A percentile compares a stretch with the other conserved stretches of the same genome.
Conservation (phyloP, 1,140 invertebrate genomes). For the Meloidogyne floridensis region DNA sequence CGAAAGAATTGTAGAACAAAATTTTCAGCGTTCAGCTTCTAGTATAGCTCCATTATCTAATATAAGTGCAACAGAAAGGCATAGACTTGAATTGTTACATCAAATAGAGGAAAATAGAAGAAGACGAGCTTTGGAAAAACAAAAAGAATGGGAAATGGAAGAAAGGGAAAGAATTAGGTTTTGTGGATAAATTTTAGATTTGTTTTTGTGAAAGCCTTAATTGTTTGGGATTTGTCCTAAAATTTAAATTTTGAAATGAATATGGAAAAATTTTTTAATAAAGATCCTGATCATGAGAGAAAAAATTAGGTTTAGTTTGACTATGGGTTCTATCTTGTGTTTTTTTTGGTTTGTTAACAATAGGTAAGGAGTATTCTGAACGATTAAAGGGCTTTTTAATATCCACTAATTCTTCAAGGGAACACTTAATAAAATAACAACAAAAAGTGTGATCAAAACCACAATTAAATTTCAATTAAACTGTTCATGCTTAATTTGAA, state of each 20-base stretch:
- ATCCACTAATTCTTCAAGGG: too few relatives aligned
- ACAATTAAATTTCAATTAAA: too few relatives aligned
- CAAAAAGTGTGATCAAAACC: too few relatives aligned
- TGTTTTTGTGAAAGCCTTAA: too few relatives aligned
- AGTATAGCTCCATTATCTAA: conserved; percentile 6
- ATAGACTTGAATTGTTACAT: conserved; percentile 44
- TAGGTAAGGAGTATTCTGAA: too few relatives aligned
- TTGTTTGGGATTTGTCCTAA: too few relatives aligned
- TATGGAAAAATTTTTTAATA: too few relatives aligned
- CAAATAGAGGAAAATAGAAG: conserved; percentile 57
- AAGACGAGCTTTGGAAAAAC: conserved; percentile 51
- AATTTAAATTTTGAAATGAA: too few relatives aligned
- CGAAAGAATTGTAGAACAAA: neutral
- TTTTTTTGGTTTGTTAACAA: neutral
- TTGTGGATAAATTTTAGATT: neutral
- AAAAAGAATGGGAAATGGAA: conserved; percentile 55
- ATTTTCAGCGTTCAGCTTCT: neutral
- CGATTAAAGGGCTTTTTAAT: too few relatives aligned
- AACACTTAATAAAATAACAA: too few relatives aligned
- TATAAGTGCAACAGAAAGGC: conserved; percentile 46
- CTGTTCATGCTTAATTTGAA: too few relatives aligned
- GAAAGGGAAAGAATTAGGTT: conserved; percentile 53
- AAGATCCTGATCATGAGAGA: conserved; percentile 16
- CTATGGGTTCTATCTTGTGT: neutral
- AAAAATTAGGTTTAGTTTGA: conserved; percentile 43